These are phyloP conservation scores for Drosophila eugracilis DNA, from an alignment of 1,140 invertebrate genomes.

Conservation along the genomic window DNA sequence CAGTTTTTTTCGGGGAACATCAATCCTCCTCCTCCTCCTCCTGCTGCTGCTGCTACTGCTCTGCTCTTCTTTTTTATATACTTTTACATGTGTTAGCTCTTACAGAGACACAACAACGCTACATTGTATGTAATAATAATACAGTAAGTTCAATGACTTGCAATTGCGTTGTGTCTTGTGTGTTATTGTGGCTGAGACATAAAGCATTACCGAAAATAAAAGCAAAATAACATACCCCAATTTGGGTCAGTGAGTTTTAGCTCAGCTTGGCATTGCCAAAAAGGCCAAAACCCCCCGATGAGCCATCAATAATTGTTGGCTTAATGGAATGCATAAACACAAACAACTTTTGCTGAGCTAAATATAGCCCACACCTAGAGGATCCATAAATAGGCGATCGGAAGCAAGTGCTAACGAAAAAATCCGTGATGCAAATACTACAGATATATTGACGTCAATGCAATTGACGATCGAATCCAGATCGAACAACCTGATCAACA, in stretches of 20 bases:
- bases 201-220: constrained; percentile 42
- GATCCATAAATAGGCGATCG: constrained; percentile 29
- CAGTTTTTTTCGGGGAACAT: constrained; percentile 20
- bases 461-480: constrained; percentile 17
- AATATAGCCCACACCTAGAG: constrained; percentile 22
- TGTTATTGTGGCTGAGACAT: constrained; percentile 25
- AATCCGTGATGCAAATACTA: constrained; percentile 38
- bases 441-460: constrained; percentile 39
- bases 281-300: constrained; percentile 6
- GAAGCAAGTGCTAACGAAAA: constrained; percentile 7
- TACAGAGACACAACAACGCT: constrained; percentile 10
- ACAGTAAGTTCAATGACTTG: constrained; percentile 51
- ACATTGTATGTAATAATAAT: constrained; percentile 37
- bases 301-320: constrained; percentile 14
- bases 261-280: constrained; percentile 24
- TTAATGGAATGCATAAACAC: constrained; percentile 15
- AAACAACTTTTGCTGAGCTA: background rate
- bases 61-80: constrained; percentile 19
- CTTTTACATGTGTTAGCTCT: constrained; percentile 53
- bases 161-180: constrained; percentile 33
- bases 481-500: constrained; percentile 42
- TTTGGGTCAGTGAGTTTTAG: constrained; percentile 47
- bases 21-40: constrained; percentile 27
- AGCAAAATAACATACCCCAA: constrained; percentile 7
- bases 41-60: too few relatives aligned